Percentiles rank a stretch among this genome's conserved stretches.
These are phyloP conservation scores for Carapus acus DNA, from an alignment of 2,797 vertebrate species.

Conservation along the genomic window DNA sequence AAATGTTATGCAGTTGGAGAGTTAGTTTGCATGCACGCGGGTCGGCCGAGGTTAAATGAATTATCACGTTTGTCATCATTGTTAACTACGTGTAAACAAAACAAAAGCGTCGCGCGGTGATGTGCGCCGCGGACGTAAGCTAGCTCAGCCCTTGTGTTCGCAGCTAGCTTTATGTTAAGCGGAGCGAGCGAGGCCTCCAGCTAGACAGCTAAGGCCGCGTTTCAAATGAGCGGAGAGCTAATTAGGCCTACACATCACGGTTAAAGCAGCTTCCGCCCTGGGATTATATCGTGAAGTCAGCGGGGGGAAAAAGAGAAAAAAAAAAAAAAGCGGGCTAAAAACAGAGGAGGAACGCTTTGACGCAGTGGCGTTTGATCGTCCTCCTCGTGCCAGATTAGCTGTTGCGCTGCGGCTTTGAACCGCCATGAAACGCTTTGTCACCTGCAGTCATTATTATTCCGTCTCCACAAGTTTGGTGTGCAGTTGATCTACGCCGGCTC, in stretches of 20 bases:
- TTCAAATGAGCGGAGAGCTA: slow-evolving; percentile 1
- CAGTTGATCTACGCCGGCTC: slow-evolving; percentile 13
- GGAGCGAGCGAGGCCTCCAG: background rate
- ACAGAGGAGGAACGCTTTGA: background rate
- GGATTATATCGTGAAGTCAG: background rate
- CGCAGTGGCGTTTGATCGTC: background rate
- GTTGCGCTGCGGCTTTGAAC: slow-evolving; percentile 8
- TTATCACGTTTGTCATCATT: too few relatives aligned
- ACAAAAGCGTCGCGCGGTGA: too few relatives aligned
- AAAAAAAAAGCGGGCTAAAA: background rate
- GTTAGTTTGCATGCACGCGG: too few relatives aligned
- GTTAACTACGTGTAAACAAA: too few relatives aligned
- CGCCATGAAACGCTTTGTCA: slow-evolving; percentile 3
- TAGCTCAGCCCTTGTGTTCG: background rate
- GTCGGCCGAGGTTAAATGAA: too few relatives aligned
- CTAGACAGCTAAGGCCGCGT: background rate
- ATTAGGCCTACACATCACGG: background rate
- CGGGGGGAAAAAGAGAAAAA: background rate
- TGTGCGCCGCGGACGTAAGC: background rate
- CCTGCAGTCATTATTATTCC: slow-evolving; percentile 23
- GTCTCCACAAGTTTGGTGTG: slow-evolving; percentile 15
- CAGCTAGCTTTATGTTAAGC: background rate
- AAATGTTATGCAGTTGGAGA: too few relatives aligned
- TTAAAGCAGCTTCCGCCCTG: slow-evolving; percentile 2
- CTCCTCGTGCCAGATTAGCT: slow-evolving; percentile 8